Conservation (phyloP, 2,888 invertebrate species). For the Mesorhabditis belari region DNA sequence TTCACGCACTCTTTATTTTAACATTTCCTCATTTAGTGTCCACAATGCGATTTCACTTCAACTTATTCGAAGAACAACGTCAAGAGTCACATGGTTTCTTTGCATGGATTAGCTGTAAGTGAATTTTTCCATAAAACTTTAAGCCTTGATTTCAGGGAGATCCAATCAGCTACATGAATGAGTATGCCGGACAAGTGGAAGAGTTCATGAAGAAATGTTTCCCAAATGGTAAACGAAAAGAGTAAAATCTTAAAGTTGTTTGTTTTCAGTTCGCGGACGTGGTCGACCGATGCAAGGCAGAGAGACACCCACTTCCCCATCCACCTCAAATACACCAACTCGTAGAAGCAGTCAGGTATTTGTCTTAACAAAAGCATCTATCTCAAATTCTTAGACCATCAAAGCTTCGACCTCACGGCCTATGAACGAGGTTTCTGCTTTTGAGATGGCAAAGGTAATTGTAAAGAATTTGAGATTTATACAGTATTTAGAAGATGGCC, state of each 20-base stretch:
- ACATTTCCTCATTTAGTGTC: slow-evolving; percentile 13
- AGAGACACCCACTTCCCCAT: slow-evolving; percentile 5
- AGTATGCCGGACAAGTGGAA: slow-evolving; percentile 51
- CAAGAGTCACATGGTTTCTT: slow-evolving; percentile 51
- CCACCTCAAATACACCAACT: too few species aligned
- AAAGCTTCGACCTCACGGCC: too few species aligned
- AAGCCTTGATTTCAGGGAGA: slow-evolving; percentile 28
- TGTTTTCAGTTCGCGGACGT: slow-evolving; percentile 42
- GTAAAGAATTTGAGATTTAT: too few species aligned
- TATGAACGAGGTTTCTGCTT: too few species aligned
- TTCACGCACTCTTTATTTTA: too few species aligned
- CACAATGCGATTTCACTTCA: slow-evolving; percentile 42
- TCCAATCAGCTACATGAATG: slow-evolving; percentile 51
- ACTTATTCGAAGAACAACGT: slow-evolving; percentile 51
- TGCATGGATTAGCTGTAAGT: slow-evolving; percentile 47
- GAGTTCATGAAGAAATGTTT: slow-evolving; percentile 53
- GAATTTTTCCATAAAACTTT: not conserved
- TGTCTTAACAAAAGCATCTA: too few species aligned
- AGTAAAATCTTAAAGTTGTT: not conserved
- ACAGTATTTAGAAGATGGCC: too few species aligned
- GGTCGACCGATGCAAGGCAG: slow-evolving; percentile 50
- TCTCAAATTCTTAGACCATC: too few species aligned
- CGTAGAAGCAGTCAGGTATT: too few species aligned
- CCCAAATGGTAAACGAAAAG: slow-evolving; percentile 45
- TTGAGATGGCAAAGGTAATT: too few species aligned